phyloP scores from a whole-genome alignment of 2,797 vertebrate species.

The Picus viridis region DNA sequence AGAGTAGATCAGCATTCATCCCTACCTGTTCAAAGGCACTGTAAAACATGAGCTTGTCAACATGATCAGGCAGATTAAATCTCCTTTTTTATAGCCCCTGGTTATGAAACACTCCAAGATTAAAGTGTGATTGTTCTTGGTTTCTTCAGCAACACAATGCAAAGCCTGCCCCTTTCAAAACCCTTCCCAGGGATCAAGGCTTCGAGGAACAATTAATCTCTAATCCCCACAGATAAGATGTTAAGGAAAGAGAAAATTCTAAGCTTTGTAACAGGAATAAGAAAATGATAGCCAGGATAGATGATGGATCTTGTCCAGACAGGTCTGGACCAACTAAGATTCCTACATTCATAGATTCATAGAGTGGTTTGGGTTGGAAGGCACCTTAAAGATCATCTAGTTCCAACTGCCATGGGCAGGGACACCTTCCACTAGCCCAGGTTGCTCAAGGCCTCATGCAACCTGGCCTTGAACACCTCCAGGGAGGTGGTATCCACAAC shows the following conservation, averaged over 20 bases:
- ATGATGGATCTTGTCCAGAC: not conserved
- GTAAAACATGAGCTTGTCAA: not conserved
- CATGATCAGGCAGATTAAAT: not conserved
- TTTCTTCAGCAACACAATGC: not conserved
- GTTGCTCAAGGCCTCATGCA: too few species aligned
- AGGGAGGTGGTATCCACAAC: too few species aligned
- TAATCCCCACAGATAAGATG: not conserved
- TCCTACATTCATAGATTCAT: too few species aligned
- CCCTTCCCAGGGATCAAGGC: not conserved
- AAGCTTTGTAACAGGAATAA: not conserved
- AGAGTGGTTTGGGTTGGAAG: too few species aligned
- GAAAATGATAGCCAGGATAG: not conserved
- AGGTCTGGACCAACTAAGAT: not conserved
- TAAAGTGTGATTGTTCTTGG: not conserved
- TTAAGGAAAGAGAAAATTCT: not conserved
- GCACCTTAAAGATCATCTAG: too few species aligned
- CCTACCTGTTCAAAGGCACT: not conserved
- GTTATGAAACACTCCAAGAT: not conserved
- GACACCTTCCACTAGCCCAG: too few species aligned
- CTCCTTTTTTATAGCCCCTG: not conserved
- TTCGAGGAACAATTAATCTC: not conserved
- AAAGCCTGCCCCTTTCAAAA: not conserved
- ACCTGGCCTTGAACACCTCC: too few species aligned
- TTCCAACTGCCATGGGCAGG: too few species aligned
- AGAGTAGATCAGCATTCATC: not conserved